Evolutionary conservation across 2,113 vertebrate genomes (phyloP), one percentile per base, ranked within the genome.

Genomic region (Rhineura floridana): DNA sequence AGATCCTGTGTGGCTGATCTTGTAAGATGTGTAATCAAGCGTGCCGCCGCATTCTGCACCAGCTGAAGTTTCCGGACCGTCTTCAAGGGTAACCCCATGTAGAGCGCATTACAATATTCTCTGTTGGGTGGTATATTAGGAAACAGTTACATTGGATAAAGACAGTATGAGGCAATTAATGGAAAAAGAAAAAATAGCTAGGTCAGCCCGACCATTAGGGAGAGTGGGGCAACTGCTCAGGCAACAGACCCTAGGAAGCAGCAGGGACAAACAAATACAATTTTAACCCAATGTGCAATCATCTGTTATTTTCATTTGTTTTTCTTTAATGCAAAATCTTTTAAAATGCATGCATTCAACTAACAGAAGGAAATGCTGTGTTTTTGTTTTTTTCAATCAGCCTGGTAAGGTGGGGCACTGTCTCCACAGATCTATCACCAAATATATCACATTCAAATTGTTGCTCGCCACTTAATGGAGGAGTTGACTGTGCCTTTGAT

Each of bases 351-450:
- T 92, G 90, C 87, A 46, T 89, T 84, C 87, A 36, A 86, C 50
- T 63, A 63, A 36, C 86, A 0, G 62, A 23, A 77, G 76, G 72
- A 91, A 36, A 50, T 0, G 0, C 19, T 87, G 15, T 50, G 1
- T n/a, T 90, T 59, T 81, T 44, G 85, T 81, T n/a, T n/a, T n/a
- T n/a, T n/a, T n/a, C n/a, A 88, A 87, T 92, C 88, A 76, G 15
- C 62, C 85, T 44, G 12, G 1, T 48, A 77, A 10, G 0, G 73
- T 79, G 6, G 15, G 65, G 55, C 62, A 1, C 7, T 82, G 90
- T 89, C 89, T 50, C 79, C 0, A 23, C 87, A 75, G n/a, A 83
- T 92, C 83, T 70, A 7, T 82, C 52, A 94, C 50, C 63, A 87
- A 77, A 92, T 8, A 83, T 0, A 88, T 93, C 83, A 84, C 65